A percentile compares a stretch with the other conserved stretches of the same genome.
Conservation (phyloP, 2,888 invertebrate species). For the Nudaria mundana region DNA sequence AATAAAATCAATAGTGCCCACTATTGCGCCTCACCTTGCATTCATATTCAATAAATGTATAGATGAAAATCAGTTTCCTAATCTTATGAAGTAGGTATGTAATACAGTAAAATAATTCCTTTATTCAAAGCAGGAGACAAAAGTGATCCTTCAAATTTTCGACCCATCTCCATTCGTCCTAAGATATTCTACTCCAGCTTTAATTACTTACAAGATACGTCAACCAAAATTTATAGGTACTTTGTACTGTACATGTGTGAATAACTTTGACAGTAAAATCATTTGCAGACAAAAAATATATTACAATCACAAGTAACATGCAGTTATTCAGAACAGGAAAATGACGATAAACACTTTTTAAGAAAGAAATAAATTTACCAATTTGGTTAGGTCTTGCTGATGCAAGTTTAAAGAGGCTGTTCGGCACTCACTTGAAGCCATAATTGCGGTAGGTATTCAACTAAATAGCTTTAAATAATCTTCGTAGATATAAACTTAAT, state of each 20-base stretch:
- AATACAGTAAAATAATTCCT: too few relatives aligned
- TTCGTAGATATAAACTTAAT: conserved; percentile 6
- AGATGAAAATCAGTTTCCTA: too few relatives aligned
- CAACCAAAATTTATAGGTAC: conserved; percentile 8
- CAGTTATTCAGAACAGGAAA: background rate
- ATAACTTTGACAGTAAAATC: conserved; percentile 11
- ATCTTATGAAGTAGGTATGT: too few relatives aligned
- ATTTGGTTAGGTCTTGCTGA: conserved; percentile 94
- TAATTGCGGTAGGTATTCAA: conserved; percentile 36
- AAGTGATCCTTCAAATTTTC: too few relatives aligned
- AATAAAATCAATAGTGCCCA: too few relatives aligned
- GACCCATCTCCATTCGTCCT: too few relatives aligned
- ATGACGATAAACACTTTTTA: background rate
- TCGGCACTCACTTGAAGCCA: conserved; percentile 74
- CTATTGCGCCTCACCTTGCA: too few relatives aligned
- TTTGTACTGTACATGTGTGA: conserved; percentile 22
- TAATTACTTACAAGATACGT: background rate
- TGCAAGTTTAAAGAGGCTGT: conserved; percentile 89
- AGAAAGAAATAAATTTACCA: conserved; percentile 83
- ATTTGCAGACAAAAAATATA: conserved; percentile 4
- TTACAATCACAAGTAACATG: background rate
- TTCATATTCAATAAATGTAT: too few relatives aligned
- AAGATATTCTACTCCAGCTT: too few relatives aligned
- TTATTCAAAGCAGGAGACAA: too few relatives aligned
- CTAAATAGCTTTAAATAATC: conserved; percentile 8